Evolutionary conservation across 2,797 vertebrate genomes (phyloP).

Genomic region (Cheirogaleus major): DNA sequence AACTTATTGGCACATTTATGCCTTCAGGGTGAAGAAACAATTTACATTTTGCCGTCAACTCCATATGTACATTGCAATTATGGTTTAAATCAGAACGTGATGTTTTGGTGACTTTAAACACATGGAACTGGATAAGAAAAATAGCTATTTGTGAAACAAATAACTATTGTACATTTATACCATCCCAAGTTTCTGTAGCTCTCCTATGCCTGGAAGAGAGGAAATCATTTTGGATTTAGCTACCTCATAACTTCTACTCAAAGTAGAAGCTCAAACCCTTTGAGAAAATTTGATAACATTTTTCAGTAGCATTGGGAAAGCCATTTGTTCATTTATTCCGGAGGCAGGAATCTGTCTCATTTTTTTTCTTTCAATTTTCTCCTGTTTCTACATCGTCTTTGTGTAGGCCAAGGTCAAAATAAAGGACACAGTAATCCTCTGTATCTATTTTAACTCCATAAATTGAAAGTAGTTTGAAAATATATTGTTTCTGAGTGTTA

Average conservation of each 20-base stretch:
- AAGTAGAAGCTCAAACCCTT: conserved; percentile 12
- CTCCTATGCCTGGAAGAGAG: conserved; percentile 51
- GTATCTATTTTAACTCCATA: conserved; percentile 51
- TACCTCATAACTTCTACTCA: background rate
- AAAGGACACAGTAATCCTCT: conserved; percentile 61
- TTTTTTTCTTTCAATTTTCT: conserved; percentile 58
- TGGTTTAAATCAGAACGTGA: background rate
- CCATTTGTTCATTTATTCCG: conserved; percentile 48
- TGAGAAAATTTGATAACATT: conserved; percentile 39
- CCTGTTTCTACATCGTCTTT: background rate
- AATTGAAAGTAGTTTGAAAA: conserved; percentile 57
- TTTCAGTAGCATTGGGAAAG: conserved; percentile 11
- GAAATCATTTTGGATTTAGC: background rate
- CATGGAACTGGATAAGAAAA: background rate
- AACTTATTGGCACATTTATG: background rate
- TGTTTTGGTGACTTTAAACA: background rate
- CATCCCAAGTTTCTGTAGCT: conserved; percentile 66
- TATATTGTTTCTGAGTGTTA: conserved; percentile 41
- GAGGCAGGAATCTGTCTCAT: background rate
- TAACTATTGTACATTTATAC: background rate
- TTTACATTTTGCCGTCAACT: background rate
- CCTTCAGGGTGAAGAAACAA: background rate
- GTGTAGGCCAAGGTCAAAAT: conserved; percentile 53
- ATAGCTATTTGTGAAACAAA: conserved; percentile 35
- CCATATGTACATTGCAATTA: background rate